Evolutionary conservation across 2,888 invertebrate species (phyloP).

Genomic region (Metallyticus violacea): DNA sequence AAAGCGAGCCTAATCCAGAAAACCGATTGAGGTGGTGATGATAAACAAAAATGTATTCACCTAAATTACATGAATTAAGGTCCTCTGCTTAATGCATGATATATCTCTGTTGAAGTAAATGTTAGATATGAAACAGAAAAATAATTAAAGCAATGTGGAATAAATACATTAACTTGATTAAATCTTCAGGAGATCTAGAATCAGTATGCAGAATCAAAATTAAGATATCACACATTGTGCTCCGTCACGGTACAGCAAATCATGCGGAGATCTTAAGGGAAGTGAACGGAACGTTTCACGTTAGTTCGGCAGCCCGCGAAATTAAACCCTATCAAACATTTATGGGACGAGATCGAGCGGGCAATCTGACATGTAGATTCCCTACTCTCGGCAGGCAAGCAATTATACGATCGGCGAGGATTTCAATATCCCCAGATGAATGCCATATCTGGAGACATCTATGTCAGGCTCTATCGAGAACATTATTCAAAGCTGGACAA

Average conservation of each 20-base stretch:
- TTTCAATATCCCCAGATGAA: neutral
- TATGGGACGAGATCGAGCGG: neutral
- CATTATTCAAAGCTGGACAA: neutral
- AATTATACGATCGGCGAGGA: neutral
- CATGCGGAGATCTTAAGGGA: neutral
- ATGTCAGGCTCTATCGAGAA: neutral
- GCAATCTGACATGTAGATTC: neutral
- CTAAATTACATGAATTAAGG: too few species aligned
- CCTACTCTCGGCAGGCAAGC: neutral
- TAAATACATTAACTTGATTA: too few species aligned
- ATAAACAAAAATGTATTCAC: too few species aligned
- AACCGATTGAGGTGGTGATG: too few species aligned
- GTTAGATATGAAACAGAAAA: too few species aligned
- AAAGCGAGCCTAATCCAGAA: too few species aligned
- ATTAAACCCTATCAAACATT: neutral
- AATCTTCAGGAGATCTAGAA: too few species aligned
- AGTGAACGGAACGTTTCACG: neutral
- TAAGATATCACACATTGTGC: too few species aligned
- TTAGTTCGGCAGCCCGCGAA: neutral
- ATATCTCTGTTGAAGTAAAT: too few species aligned
- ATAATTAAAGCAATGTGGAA: too few species aligned
- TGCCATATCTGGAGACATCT: neutral
- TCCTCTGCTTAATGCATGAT: too few species aligned
- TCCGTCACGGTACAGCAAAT: neutral
- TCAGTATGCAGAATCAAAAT: too few species aligned